phyloP scores from a whole-genome alignment of 2,888 invertebrate genomes.

The Athalia circularis region DNA sequence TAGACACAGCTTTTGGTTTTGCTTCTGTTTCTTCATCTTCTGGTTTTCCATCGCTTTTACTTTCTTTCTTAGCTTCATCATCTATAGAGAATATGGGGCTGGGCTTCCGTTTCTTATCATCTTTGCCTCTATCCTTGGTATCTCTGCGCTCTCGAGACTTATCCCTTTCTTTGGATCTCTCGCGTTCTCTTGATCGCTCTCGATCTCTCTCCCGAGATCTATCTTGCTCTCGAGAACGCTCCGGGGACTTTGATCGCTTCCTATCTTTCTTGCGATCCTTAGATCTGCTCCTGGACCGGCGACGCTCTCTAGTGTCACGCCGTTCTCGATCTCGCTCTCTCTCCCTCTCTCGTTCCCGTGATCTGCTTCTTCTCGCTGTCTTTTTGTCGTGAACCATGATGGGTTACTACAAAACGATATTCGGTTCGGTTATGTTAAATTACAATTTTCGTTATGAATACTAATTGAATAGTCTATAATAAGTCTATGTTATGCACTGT shows the following conservation, averaged over 20 bases:
- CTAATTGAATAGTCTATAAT: neutral
- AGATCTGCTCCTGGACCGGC: slow-evolving; percentile 67
- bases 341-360: slow-evolving; percentile 71
- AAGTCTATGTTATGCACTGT: no score
- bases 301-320: slow-evolving; percentile 58
- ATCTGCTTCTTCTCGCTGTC: slow-evolving; percentile 74
- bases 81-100: slow-evolving; percentile 70
- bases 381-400: slow-evolving; percentile 76
- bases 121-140: slow-evolving; percentile 66
- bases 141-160: slow-evolving; percentile 58
- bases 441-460: neutral
- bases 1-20: slow-evolving; percentile 63
- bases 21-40: slow-evolving; percentile 69
- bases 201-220: slow-evolving; percentile 70
- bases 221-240: slow-evolving; percentile 66
- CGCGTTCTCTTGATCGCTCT: slow-evolving; percentile 71
- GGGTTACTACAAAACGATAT: neutral
- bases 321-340: slow-evolving; percentile 74
- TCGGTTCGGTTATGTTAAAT: neutral
- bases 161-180: slow-evolving; percentile 45
- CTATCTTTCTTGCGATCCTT: slow-evolving; percentile 66
- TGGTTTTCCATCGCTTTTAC: slow-evolving; percentile 64
- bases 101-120: slow-evolving; percentile 70
- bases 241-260: slow-evolving; percentile 62
- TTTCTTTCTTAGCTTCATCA: slow-evolving; percentile 71